A percentile compares a stretch with the other conserved stretches of the same genome.
Evolutionary conservation across 2,797 vertebrate genomes (phyloP).

Genomic region (Lerista edwardsae): DNA sequence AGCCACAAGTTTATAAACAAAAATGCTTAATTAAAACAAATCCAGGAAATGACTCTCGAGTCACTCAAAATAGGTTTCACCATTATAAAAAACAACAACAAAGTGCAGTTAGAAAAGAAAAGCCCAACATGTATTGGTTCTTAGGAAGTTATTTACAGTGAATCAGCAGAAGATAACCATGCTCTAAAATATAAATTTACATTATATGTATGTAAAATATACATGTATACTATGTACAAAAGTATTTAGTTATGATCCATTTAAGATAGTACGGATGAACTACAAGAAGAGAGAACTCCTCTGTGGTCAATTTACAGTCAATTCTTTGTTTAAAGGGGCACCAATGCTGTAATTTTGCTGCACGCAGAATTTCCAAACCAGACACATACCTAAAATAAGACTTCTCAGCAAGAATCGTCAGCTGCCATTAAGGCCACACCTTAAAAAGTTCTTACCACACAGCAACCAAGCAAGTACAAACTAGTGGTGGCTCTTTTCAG

Average conservation of each 20-base stretch:
- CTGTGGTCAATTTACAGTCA: background rate
- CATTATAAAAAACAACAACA: conserved; percentile 63
- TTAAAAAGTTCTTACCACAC: conserved; percentile 78
- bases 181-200: conserved; percentile 41
- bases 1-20: conserved; percentile 45
- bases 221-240: conserved; percentile 29
- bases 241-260: conserved; percentile 45
- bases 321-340: conserved; percentile 59
- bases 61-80: conserved; percentile 61
- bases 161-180: background rate
- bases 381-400: conserved; percentile 77
- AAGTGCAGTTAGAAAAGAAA: conserved; percentile 46
- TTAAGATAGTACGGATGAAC: background rate
- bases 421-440: conserved; percentile 79
- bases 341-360: conserved; percentile 64
- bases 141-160: conserved; percentile 42
- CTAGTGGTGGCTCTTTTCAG: conserved; percentile 73
- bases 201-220: conserved; percentile 34
- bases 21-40: conserved; percentile 64
- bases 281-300: background rate
- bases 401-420: conserved; percentile 73
- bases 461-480: conserved; percentile 79
- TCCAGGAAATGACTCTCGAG: conserved; percentile 52
- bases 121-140: conserved; percentile 36
- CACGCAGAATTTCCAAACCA: conserved; percentile 71